Evolutionary conservation across 2,797 vertebrate genomes (phyloP).

Genomic region (Rhabdomys pumilio): DNA sequence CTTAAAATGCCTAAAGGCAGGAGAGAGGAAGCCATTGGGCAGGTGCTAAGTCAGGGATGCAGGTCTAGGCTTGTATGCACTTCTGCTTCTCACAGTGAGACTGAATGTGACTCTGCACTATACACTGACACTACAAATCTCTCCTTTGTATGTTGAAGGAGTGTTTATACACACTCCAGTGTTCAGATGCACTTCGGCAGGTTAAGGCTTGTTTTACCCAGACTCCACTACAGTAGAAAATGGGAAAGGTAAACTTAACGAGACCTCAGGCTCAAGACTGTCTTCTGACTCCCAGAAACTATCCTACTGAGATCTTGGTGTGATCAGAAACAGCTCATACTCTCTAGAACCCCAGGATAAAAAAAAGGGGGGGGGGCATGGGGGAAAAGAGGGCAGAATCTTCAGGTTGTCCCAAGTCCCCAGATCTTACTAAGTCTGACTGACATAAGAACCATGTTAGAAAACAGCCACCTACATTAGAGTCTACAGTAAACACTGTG

Average conservation of each 20-base stretch:
- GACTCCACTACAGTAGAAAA: not conserved
- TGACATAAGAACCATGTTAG: not conserved
- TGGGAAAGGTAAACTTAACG: not conserved
- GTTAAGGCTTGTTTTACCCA: slow-evolving; percentile 21
- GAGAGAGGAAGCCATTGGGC: not conserved
- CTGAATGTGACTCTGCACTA: slow-evolving; percentile 26
- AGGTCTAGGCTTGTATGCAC: not conserved
- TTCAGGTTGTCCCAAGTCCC: not conserved
- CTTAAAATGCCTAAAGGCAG: slow-evolving; percentile 17
- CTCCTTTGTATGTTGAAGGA: slow-evolving; percentile 14
- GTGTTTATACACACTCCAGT: not conserved
- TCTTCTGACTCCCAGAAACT: not conserved
- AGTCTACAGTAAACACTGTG: not conserved
- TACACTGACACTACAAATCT: not conserved
- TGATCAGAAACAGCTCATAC: not conserved
- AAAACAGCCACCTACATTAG: not conserved
- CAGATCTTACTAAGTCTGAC: not conserved
- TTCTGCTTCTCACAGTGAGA: slow-evolving; percentile 40
- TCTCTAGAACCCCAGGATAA: slow-evolving; percentile 38
- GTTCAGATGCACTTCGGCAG: not conserved
- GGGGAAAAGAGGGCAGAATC: not conserved
- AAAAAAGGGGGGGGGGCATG: not conserved
- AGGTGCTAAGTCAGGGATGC: not conserved
- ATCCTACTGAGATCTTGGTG: not conserved
- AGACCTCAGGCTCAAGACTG: not conserved